These are phyloP conservation scores for Pachypsylla venusta DNA, from an alignment of 1,140 invertebrate species.

Conservation along the genomic window DNA sequence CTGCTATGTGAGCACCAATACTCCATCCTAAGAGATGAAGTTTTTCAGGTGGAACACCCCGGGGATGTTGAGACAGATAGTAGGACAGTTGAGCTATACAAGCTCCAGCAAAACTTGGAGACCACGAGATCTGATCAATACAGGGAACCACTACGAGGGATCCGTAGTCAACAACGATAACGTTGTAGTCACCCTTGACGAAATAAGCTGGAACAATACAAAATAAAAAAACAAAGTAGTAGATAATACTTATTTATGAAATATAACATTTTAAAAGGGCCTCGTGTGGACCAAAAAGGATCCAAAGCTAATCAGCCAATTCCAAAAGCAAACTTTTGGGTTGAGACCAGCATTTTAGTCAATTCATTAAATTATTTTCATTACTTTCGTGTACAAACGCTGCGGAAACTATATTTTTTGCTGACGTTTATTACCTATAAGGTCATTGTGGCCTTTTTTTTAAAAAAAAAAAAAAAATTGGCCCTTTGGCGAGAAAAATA, in stretches of 20 bases:
- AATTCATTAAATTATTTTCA: no score
- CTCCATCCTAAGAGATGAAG: conserved; percentile 71
- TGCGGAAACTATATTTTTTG: no score
- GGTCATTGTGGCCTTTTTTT: no score
- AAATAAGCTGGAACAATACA: conserved; percentile 51
- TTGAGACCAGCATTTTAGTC: no score
- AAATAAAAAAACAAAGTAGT: conserved; percentile 5
- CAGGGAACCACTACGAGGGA: conserved; percentile 65
- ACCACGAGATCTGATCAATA: conserved; percentile 64
- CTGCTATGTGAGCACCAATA: conserved; percentile 70
- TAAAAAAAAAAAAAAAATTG: no score
- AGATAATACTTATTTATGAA: neutral
- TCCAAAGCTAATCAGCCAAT: no score
- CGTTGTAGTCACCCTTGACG: conserved; percentile 59
- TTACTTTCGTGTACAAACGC: no score
- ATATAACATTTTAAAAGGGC: conserved; percentile 8
- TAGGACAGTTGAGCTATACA: conserved; percentile 66
- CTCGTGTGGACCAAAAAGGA: neutral
- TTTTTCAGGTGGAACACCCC: conserved; percentile 49
- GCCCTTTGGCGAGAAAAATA: no score
- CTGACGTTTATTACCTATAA: no score
- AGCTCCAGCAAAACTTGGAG: conserved; percentile 58
- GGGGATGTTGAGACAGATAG: conserved; percentile 58
- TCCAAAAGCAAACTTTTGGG: no score
- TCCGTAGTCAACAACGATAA: conserved; percentile 73